phyloP scores from a whole-genome alignment of 2,113 vertebrate species.

The Oreotrochilus melanogaster region DNA sequence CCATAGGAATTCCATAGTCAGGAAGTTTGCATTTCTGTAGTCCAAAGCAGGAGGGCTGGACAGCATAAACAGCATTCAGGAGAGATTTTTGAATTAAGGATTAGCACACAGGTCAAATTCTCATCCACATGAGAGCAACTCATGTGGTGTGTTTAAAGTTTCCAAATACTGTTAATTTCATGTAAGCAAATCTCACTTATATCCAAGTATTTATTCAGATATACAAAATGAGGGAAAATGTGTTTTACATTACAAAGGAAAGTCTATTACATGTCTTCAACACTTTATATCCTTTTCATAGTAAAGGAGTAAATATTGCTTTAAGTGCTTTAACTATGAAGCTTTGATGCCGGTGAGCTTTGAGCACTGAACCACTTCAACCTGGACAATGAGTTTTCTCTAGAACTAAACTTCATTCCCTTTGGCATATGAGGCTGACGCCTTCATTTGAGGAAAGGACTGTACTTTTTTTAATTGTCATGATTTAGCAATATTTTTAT shows the following conservation, averaged over 20 bases:
- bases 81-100: neutral
- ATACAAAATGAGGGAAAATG: accelerated
- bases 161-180: neutral
- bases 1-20: neutral
- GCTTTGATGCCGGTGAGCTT: neutral
- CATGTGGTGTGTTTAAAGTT: neutral
- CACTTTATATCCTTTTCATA: neutral
- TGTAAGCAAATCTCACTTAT: neutral
- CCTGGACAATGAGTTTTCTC: neutral
- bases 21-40: neutral
- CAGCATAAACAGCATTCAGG: neutral
- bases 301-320: neutral
- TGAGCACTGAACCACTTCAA: neutral
- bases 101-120: neutral
- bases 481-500: neutral
- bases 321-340: neutral
- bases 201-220: neutral
- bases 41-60: neutral
- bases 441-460: neutral
- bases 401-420: neutral
- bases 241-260: neutral
- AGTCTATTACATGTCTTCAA: neutral
- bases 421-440: neutral
- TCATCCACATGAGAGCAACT: neutral
- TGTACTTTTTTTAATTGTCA: neutral